Percentiles rank a stretch among this genome's conserved stretches.
phyloP scores from a whole-genome alignment of 2,888 invertebrate species.

The Antheraea yamamai region DNA sequence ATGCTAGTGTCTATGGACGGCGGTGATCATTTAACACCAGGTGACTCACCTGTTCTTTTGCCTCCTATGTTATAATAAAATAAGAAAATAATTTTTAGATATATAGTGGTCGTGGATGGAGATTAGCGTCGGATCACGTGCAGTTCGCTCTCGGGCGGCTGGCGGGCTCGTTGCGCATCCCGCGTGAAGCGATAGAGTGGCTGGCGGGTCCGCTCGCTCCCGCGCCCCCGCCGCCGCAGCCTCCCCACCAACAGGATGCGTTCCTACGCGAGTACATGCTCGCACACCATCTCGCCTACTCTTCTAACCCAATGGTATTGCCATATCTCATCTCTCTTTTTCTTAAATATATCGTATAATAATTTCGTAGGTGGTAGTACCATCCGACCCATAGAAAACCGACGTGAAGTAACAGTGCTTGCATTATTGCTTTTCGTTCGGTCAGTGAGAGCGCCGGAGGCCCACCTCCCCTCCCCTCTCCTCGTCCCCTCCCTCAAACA shows the following conservation, averaged over 20 bases:
- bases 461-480: too few relatives aligned
- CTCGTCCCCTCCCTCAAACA: too few relatives aligned
- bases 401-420: too few relatives aligned
- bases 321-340: too few relatives aligned
- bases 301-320: conserved; percentile 1
- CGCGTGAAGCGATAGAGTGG: conserved; percentile 78
- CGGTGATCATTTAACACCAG: too few relatives aligned
- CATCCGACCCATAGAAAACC: too few relatives aligned
- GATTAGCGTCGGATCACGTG: conserved; percentile 96
- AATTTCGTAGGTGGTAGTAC: too few relatives aligned
- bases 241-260: conserved; percentile 87
- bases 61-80: background rate
- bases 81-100: conserved; percentile 71
- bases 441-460: too few relatives aligned
- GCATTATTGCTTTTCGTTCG: too few relatives aligned
- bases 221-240: conserved; percentile 83
- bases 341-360: too few relatives aligned
- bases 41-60: background rate
- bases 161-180: conserved; percentile 91
- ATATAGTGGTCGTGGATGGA: conserved; percentile 91
- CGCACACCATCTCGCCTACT: conserved; percentile 86
- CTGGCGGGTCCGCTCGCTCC: conserved; percentile 87
- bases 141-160: conserved; percentile 96
- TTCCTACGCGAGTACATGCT: conserved; percentile 94
- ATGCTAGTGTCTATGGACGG: too few relatives aligned